phyloP scores from a whole-genome alignment of 2,113 vertebrate genomes.

The Psilopogon haemacephalus region DNA sequence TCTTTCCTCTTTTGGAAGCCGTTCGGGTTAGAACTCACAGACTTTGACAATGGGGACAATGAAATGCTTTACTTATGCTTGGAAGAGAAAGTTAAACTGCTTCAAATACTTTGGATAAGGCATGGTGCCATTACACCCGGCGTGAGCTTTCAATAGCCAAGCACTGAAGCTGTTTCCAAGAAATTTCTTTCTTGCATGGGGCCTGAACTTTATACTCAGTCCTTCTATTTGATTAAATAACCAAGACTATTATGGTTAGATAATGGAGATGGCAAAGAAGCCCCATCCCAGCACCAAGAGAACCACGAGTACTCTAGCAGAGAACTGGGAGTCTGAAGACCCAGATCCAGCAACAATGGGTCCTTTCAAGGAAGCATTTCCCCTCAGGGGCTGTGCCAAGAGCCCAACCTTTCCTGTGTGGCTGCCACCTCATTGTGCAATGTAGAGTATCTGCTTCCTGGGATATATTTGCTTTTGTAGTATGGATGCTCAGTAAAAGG shows the following conservation, averaged over 20 bases:
- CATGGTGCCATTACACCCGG: neutral
- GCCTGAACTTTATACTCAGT: neutral
- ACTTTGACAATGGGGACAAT: neutral
- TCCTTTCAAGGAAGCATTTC: constrained; percentile 69
- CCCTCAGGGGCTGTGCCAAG: constrained; percentile 63
- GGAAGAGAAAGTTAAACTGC: constrained; percentile 19
- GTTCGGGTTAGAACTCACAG: constrained; percentile 2
- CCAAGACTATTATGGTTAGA: neutral
- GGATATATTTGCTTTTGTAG: constrained; percentile 68
- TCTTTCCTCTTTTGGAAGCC: constrained; percentile 13
- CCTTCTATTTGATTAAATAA: constrained; percentile 9
- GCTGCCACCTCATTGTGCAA: constrained; percentile 60
- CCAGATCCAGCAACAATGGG: constrained; percentile 53
- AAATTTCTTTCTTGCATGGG: neutral
- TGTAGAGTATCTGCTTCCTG: constrained; percentile 64
- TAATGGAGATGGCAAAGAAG: constrained; percentile 46
- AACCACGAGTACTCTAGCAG: neutral
- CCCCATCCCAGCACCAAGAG: constrained; percentile 25
- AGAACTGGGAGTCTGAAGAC: constrained; percentile 36
- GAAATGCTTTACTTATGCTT: constrained; percentile 11
- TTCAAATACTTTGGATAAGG: constrained; percentile 1
- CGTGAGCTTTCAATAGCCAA: neutral
- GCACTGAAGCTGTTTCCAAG: neutral
- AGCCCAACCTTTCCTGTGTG: constrained; percentile 69
- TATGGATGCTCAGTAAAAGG: constrained; percentile 62